Base-by-base conservation (phyloP, 2,888 invertebrate species). In the Blastobasis adustella region DNA sequence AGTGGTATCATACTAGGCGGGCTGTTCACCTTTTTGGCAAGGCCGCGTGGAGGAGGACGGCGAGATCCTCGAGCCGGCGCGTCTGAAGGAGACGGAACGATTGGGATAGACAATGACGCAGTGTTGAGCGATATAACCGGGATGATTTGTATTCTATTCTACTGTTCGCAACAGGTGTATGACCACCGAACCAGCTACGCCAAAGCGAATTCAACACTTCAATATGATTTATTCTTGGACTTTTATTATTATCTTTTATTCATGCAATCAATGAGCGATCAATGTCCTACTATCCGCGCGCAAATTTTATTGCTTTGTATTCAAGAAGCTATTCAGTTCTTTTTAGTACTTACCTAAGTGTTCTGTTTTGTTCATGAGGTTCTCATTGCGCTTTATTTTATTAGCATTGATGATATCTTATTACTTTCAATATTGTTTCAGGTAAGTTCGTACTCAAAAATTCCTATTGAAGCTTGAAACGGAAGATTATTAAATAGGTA, bases 11-110 rank as follows among this genome's bases (percentile, higher is more conserved):
- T 62, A 66, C 58, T 58, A 48, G 51, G 52, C 59, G 56, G 76
- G 72, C 59, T 76, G 60, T 77, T 79, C 67, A 78, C 73, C 78
- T 75, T 67, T 55, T 69, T 67, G 62, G 69, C 77, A 78, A 79
- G 78, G 79, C 75, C 71, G 66, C 57, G 49, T 49, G 50, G 62
- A 71, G 37, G 57, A 62, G 67, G 70, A 71, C 10, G 48, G 55
- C 23, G 4, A 48, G 46, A 51, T 23, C 45, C 38, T n/a, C 39
- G 5, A 4, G 6, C 6, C 40, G 1, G 4, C 10, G 51, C 40
- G 61, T 55, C 41, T 56, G 63, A 69, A 44, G 54, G 61, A 58
- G 66, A 64, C 10, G 45, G 46, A 50, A 41, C 40, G 47, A 50
- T 50, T 51, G 46, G 48, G 45, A 47, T 41, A 50, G 52, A 45